Base-by-base conservation (phyloP, 2,797 vertebrate genomes). In the Numenius phaeopus region DNA sequence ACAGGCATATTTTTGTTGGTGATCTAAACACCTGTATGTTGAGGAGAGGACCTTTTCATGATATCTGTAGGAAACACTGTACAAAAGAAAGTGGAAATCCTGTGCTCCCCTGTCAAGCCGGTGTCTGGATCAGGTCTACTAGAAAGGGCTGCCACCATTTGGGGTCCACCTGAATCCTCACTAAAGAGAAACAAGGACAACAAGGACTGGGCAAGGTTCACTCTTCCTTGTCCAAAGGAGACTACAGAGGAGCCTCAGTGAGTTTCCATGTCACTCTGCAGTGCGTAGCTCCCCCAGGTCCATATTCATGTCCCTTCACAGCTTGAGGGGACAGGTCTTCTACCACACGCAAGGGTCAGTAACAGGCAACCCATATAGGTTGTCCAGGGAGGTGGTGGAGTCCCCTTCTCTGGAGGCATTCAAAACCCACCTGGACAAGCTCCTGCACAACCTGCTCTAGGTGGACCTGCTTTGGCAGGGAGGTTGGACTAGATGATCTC, bases 331-430 rank as follows among this genome's bases (percentile, higher is more conserved):
- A 23, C 40, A 29, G 9, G 3, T 69, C 5, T 66, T 37, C 30
- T 62, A 24, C 32, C 34, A 26, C 14, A 18, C 1, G 1, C 1
- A 6, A 46, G 9, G 7, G 5, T 5, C 40, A 26, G 26, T 52
- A 47, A 47, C 2, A 6, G 34, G 30, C 26, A 83, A 62, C 27
- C 26, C 2, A 2, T 37, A 37, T 37, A 37, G 34, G 34, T 8
- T 37, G 34, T 8, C 34, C 34, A 37, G 34, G 34, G 34, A 37
- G 34, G 34, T 37, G 34, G 34, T 37, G 34, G 34, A 37, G 34
- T 37, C 34, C 34, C 34, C 34, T 37, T 37, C 34, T 37, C 34
- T 37, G 34, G 34, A 37, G 34, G 34, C 34, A 37, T 37, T 37
- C 34, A 37, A 37, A 37, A 37, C 34, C 34, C 34, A 37, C 34